Evolutionary conservation across 1,140 invertebrate genomes (phyloP).

Genomic region (Plectus sambesii): DNA sequence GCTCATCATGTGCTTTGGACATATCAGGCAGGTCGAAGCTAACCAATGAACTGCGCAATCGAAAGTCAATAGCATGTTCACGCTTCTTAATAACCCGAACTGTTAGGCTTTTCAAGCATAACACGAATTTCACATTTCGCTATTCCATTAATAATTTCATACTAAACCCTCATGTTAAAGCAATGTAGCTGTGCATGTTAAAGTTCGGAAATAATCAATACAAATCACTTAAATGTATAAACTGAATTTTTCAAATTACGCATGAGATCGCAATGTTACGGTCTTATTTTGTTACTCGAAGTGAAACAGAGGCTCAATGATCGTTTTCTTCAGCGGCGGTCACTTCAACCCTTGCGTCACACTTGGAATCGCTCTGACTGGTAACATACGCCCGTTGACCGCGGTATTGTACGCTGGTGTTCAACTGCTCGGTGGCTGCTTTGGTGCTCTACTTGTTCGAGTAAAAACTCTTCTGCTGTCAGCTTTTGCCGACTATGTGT

Average conservation of each 20-base stretch:
- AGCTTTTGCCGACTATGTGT: no score
- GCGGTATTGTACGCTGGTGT: constrained; percentile 37
- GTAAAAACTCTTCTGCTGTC: constrained; percentile 30
- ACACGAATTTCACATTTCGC: no score
- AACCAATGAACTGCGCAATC: background rate
- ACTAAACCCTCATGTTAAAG: no score
- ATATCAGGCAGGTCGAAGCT: constrained; percentile 36
- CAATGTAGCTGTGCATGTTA: no score
- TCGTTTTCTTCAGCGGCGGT: constrained; percentile 43
- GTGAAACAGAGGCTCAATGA: background rate
- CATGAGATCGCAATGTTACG: no score
- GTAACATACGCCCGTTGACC: constrained; percentile 33
- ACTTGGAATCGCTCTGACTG: constrained; percentile 35
- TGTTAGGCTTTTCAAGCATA: no score
- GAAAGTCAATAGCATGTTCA: background rate
- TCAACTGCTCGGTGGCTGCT: constrained; percentile 44
- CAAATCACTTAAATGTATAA: no score
- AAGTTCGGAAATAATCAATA: no score
- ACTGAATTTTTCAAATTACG: no score
- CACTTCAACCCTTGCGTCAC: constrained; percentile 49
- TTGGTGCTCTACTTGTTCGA: constrained; percentile 41
- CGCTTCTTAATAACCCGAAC: no score
- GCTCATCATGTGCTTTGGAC: constrained; percentile 37
- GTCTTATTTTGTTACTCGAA: background rate
- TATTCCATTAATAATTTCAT: no score